Evolutionary conservation across 2,888 invertebrate genomes (phyloP), one percentile per base, ranked within the genome.

Genomic region (Esperia sulphurella): DNA sequence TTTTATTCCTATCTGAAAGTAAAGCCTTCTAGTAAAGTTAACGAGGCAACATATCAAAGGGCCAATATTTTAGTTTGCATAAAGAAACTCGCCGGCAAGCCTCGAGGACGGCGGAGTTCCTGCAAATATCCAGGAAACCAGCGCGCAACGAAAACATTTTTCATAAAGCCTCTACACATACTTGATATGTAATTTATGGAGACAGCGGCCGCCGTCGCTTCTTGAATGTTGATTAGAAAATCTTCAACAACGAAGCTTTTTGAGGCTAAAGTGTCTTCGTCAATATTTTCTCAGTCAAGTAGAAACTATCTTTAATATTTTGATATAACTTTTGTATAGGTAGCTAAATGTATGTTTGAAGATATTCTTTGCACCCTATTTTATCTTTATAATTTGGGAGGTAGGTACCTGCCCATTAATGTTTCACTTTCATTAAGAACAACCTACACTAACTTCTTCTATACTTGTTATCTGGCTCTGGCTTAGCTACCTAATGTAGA

Each of bases 121-220:
- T 64, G 52, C 68, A 69, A 76, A 73, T 68, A 69, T 68, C 65
- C 71, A 57, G 56, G 57, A 68, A 63, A 64, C 63, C 70, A 66
- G 63, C 61, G 57, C 66, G 61, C 71, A 67, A 71, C 71, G 70
- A 75, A 79, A 84, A 82, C 80, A 86, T 86, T 86, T 87, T 86
- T 87, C 84, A 86, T 86, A 86, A 81, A 76, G 76, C 76, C 75
- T 73, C 75, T 73, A 68, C 79, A 80, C 77, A 83, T 79, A 77
- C 81, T 83, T 84, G 83, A 83, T 85, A 83, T 74, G 79, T 83
- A 84, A 86, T 87, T 86, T 87, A 86, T 85, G 79, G 74, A 80
- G 84, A 86, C 84, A 83, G 73, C 76, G 75, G 68, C 69, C 70
- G 67, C 68, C 68, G 65, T 61, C 75, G 76, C 74, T 68, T 52